Percentiles rank a stretch among this genome's conserved stretches.
Evolutionary conservation across 2,113 vertebrate species (phyloP).

Genomic region (Rostratula benghalensis): DNA sequence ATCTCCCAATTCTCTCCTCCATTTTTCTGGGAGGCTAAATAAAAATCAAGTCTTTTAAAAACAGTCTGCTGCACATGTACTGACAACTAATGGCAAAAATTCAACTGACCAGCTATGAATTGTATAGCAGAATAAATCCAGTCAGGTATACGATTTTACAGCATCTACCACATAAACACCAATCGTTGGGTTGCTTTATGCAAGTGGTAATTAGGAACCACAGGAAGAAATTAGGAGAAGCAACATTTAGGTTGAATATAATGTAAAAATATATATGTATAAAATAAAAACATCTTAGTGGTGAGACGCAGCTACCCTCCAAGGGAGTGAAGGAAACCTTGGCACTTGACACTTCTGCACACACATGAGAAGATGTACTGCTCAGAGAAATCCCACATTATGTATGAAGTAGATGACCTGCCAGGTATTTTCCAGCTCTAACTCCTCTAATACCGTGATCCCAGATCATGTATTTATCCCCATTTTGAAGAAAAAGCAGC

Average conservation of each 20-base stretch:
- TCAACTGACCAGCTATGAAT: not conserved
- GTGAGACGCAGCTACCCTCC: not conserved
- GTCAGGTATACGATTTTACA: not conserved
- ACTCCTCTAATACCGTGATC: not conserved
- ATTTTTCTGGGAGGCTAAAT: conserved; percentile 11
- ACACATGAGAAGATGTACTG: not conserved
- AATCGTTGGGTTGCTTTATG: not conserved
- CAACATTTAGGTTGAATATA: not conserved
- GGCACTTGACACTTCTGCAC: not conserved
- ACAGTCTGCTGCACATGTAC: not conserved
- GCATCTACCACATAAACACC: not conserved
- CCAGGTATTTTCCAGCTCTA: not conserved
- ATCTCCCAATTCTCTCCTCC: conserved; percentile 27
- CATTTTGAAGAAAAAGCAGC: not conserved
- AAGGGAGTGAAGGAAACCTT: not conserved
- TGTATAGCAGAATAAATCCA: not conserved
- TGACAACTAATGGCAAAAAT: conserved; percentile 64
- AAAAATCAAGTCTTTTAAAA: conserved; percentile 31
- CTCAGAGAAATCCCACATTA: not conserved
- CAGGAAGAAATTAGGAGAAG: not conserved
- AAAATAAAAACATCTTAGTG: not conserved
- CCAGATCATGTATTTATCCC: not conserved
- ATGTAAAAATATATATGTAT: not conserved
- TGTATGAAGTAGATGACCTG: not conserved
- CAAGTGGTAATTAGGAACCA: not conserved